Evolutionary conservation across 2,113 vertebrate species (phyloP).

Genomic region (Leptosomus discolor): DNA sequence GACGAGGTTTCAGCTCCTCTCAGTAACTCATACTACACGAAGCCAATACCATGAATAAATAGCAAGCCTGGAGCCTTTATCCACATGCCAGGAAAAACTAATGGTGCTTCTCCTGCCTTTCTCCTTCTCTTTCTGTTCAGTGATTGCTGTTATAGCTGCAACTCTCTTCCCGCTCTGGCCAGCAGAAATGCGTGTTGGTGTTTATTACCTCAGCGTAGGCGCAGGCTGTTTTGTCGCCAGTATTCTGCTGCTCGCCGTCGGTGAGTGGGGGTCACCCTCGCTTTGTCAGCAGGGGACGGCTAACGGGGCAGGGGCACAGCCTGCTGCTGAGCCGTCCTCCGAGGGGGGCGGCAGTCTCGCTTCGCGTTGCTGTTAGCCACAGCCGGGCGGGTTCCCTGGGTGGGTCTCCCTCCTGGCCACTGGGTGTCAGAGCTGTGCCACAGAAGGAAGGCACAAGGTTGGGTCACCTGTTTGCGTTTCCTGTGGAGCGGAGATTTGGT

Average conservation of each 20-base stretch:
- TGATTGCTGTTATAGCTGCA: conserved; percentile 96
- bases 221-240: conserved; percentile 98
- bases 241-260: conserved; percentile 93
- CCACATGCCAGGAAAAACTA: background rate
- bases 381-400: fast-evolving
- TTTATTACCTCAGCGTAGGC: conserved; percentile 97
- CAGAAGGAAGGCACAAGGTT: fast-evolving
- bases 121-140: conserved; percentile 56
- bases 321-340: no score
- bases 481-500: background rate
- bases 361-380: fast-evolving
- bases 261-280: conserved; percentile 73
- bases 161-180: conserved; percentile 98
- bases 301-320: fast-evolving
- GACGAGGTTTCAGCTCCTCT: background rate
- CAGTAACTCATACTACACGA: background rate
- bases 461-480: background rate
- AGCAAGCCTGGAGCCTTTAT: background rate
- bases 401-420: background rate
- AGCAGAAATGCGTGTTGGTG: conserved; percentile 97
- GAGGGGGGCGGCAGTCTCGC: no score
- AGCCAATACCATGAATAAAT: background rate
- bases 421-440: conserved; percentile 3
- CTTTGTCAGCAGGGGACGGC: background rate
- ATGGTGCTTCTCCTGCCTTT: background rate